Percentiles rank a stretch among this genome's conserved stretches.
Conservation (phyloP, 1,140 invertebrate species). For the Brachystomella parvula region DNA sequence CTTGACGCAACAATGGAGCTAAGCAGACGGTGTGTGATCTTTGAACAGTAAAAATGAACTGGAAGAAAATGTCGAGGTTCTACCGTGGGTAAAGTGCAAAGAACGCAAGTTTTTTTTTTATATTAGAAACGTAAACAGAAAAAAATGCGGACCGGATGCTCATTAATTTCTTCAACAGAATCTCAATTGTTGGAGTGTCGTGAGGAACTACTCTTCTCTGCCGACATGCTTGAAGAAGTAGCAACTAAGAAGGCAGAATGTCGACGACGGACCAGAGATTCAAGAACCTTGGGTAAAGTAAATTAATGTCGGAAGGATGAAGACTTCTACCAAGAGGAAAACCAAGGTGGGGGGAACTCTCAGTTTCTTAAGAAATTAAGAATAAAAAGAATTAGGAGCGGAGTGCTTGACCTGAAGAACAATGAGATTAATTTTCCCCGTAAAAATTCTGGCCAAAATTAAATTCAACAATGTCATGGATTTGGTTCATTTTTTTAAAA, state of each 20-base stretch:
- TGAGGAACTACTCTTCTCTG: background rate
- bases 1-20: conserved; percentile 10
- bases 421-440: too few relatives aligned
- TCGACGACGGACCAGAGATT: too few relatives aligned
- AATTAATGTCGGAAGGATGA: background rate
- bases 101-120: background rate
- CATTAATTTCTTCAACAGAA: background rate
- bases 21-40: background rate
- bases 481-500: too few relatives aligned
- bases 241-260: too few relatives aligned
- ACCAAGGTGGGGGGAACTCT: background rate
- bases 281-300: too few relatives aligned
- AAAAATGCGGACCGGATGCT: background rate
- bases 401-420: too few relatives aligned
- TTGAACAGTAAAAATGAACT: background rate
- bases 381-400: too few relatives aligned
- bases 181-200: background rate
- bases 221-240: background rate
- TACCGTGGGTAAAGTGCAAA: background rate
- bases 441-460: too few relatives aligned
- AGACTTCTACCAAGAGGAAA: background rate
- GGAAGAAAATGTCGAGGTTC: background rate
- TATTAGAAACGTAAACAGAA: background rate
- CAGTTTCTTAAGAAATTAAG: background rate
- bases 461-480: too few relatives aligned